These are phyloP conservation scores for Helicoverpa armigera DNA, from an alignment of 1,140 invertebrate species.

Conservation along the genomic window DNA sequence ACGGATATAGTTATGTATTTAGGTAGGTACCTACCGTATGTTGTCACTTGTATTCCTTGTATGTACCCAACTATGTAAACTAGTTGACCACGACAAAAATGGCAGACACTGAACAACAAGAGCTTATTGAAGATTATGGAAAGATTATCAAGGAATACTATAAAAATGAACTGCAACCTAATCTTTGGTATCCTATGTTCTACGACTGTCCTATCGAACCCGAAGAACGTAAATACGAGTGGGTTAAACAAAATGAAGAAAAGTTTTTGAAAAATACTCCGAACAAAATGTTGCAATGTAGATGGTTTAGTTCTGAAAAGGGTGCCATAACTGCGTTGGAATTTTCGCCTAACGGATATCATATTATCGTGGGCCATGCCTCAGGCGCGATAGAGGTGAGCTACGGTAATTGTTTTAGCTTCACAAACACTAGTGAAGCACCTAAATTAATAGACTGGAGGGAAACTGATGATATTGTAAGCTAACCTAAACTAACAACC, in stretches of 20 bases:
- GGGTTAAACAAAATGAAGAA: slow-evolving; percentile 72
- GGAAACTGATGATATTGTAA: slow-evolving; percentile 23
- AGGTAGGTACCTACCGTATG: not conserved
- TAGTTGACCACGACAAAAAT: slow-evolving; percentile 64
- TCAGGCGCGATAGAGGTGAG: slow-evolving; percentile 76
- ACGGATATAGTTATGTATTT: not conserved
- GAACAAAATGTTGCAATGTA: slow-evolving; percentile 71
- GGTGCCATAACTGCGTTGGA: slow-evolving; percentile 72
- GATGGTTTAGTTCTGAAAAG: slow-evolving; percentile 74
- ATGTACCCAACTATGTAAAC: not conserved
- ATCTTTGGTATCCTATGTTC: slow-evolving; percentile 78
- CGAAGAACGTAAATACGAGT: slow-evolving; percentile 56
- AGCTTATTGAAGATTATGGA: slow-evolving; percentile 65
- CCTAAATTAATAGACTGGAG: slow-evolving; percentile 20
- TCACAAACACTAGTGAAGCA: slow-evolving; percentile 25
- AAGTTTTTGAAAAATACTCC: slow-evolving; percentile 69
- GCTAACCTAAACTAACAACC: slow-evolving; percentile 33
- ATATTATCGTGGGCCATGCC: slow-evolving; percentile 77
- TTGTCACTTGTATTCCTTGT: no score
- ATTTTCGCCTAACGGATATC: slow-evolving; percentile 70
- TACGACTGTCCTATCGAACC: slow-evolving; percentile 54
- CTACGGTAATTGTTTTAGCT: slow-evolving; percentile 20
- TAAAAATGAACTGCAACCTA: slow-evolving; percentile 63
- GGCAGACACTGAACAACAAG: slow-evolving; percentile 57
- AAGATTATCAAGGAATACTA: slow-evolving; percentile 66